phyloP scores from a whole-genome alignment of 2,888 invertebrate species.

The Laspeyria flexula region DNA sequence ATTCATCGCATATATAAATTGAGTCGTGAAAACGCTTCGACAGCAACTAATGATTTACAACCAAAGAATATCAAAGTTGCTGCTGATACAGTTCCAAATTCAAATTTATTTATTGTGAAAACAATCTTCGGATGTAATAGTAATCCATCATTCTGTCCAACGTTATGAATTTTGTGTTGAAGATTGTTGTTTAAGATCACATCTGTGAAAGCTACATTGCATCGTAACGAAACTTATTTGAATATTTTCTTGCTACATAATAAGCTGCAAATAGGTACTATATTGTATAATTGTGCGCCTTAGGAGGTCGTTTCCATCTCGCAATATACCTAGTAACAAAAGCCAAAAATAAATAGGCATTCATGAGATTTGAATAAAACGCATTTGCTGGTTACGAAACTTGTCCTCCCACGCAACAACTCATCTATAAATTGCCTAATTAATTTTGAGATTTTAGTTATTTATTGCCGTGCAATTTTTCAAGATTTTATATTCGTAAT shows the following conservation, averaged over 20 bases:
- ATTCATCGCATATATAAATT: constrained; percentile 46
- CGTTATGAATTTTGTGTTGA: too few relatives aligned
- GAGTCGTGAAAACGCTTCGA: constrained; percentile 41
- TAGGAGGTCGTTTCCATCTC: background rate
- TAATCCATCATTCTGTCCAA: constrained; percentile 1
- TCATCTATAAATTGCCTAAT: constrained; percentile 37
- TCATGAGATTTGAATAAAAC: constrained; percentile 17
- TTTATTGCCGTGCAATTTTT: constrained; percentile 36
- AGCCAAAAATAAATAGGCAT: constrained; percentile 11
- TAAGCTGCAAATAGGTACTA: constrained; percentile 2
- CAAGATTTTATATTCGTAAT: constrained; percentile 14
- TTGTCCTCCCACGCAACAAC: constrained; percentile 36
- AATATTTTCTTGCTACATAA: background rate
- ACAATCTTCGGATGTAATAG: constrained; percentile 2
- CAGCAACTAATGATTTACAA: constrained; percentile 36
- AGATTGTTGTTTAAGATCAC: background rate
- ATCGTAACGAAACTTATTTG: background rate
- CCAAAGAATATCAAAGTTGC: constrained; percentile 22
- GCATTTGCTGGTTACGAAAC: constrained; percentile 23
- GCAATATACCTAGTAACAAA: constrained; percentile 6
- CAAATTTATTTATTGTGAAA: constrained; percentile 9
- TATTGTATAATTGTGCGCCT: background rate
- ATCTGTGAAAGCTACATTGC: background rate
- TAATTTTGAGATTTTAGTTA: constrained; percentile 28
- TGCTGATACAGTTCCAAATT: constrained; percentile 8